Evolutionary conservation across 2,888 invertebrate genomes (phyloP).

Genomic region (Nephrotoma guestfalica): DNA sequence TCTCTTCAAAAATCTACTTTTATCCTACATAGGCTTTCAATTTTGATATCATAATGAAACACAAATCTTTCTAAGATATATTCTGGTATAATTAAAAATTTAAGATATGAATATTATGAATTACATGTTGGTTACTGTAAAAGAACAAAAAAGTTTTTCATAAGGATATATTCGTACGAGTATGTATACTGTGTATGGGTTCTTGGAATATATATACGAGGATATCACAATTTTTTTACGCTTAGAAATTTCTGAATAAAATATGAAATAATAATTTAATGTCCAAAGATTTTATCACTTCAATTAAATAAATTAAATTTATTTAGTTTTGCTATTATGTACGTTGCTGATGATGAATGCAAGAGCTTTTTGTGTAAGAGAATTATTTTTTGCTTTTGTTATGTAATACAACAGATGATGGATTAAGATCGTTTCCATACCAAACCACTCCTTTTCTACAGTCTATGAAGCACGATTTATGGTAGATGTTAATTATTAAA

Average conservation of each 20-base stretch:
- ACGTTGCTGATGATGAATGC: not conserved
- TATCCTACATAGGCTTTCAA: not conserved
- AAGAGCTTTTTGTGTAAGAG: not conserved
- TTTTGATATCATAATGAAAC: not conserved
- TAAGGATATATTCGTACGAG: not conserved
- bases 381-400: not conserved
- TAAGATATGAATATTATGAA: not conserved
- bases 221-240: not conserved
- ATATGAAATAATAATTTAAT: not conserved
- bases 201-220: not conserved
- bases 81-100: not conserved
- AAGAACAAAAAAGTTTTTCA: not conserved
- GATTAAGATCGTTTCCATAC: not conserved
- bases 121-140: not conserved
- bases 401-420: not conserved
- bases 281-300: not conserved
- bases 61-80: not conserved
- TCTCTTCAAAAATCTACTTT: not conserved
- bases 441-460: not conserved
- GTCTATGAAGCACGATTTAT: not conserved
- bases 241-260: not conserved
- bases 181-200: not conserved
- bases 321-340: not conserved
- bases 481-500: not conserved
- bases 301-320: not conserved